phyloP scores from a whole-genome alignment of 1,140 invertebrate species.

The Trichonephila inaurata region DNA sequence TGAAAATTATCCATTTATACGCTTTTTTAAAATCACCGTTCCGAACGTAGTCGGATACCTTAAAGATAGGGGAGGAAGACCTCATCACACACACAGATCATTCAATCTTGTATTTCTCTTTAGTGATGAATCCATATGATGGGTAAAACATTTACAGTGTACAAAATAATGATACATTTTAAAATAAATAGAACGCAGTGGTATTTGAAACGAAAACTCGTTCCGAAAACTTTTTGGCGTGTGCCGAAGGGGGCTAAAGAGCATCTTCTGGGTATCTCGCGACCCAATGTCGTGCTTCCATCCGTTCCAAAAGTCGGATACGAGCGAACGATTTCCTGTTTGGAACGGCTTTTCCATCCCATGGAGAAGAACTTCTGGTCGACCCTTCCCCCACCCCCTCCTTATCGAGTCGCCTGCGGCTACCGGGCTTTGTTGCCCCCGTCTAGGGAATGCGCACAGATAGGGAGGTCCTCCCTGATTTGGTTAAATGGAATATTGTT shows the following conservation, averaged over 20 bases:
- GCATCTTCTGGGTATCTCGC: background rate
- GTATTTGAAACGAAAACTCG: no score
- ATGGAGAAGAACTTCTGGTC: constrained; percentile 32
- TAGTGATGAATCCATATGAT: no score
- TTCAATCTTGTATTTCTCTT: no score
- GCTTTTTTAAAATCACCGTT: no score
- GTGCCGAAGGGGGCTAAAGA: background rate
- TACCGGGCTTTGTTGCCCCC: constrained; percentile 32
- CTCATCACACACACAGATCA: no score
- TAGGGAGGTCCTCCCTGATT: constrained; percentile 2
- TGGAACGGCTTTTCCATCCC: constrained; percentile 63
- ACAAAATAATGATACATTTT: no score
- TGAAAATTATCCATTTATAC: no score
- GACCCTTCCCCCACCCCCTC: background rate
- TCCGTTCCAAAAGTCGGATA: constrained; percentile 68
- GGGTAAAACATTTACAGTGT: no score
- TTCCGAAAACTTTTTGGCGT: background rate
- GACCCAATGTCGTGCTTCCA: constrained; percentile 59
- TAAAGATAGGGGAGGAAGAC: no score
- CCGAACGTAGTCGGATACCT: no score
- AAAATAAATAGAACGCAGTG: no score
- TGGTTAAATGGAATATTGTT: constrained; percentile 38
- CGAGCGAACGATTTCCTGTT: constrained; percentile 70
- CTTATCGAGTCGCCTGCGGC: constrained; percentile 66
- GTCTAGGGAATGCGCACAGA: background rate